Evolutionary conservation across 2,888 invertebrate genomes (phyloP).

Genomic region (Drosophila subquinaria): DNA sequence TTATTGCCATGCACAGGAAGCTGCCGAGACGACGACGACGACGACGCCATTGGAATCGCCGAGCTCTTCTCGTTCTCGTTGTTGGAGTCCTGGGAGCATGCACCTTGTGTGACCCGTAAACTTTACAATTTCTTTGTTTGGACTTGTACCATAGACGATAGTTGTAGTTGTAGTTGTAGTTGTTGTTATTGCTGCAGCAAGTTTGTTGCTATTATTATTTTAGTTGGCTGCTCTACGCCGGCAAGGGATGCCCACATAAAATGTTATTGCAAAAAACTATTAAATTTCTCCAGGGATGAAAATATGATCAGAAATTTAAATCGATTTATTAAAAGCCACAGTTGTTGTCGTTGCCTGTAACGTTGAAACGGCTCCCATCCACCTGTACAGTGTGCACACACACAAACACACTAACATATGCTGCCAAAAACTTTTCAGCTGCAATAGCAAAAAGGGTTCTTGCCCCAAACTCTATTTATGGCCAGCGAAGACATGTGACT

Average conservation of each 20-base stretch:
- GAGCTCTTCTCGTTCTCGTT: not conserved
- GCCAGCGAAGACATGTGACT: constrained; percentile 32
- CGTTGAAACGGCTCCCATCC: constrained; percentile 31
- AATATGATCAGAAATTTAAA: constrained; percentile 84
- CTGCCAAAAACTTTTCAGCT: constrained; percentile 63
- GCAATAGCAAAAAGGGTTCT: constrained; percentile 25
- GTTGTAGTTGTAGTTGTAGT: constrained; percentile 31
- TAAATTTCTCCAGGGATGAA: constrained; percentile 81
- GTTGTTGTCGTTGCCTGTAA: constrained; percentile 45
- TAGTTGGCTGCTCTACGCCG: constrained; percentile 63
- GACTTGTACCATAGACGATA: constrained; percentile 57
- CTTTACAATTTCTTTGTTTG: constrained; percentile 79
- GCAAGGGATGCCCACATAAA: constrained; percentile 52
- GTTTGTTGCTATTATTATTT: constrained; percentile 76
- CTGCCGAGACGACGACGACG: constrained; percentile 56
- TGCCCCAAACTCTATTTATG: constrained; percentile 12
- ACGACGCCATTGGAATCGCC: constrained; percentile 20
- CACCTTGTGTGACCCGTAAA: constrained; percentile 76
- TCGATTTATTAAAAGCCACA: constrained; percentile 83
- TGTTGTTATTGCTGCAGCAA: constrained; percentile 45
- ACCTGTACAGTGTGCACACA: constrained; percentile 17
- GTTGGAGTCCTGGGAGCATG: constrained; percentile 59
- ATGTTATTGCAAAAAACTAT: constrained; percentile 79
- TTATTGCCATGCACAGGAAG: constrained; percentile 77
- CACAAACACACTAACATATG: constrained; percentile 52